Evolutionary conservation across 2,113 vertebrate genomes (phyloP).

Genomic region (Sialia sialis): DNA sequence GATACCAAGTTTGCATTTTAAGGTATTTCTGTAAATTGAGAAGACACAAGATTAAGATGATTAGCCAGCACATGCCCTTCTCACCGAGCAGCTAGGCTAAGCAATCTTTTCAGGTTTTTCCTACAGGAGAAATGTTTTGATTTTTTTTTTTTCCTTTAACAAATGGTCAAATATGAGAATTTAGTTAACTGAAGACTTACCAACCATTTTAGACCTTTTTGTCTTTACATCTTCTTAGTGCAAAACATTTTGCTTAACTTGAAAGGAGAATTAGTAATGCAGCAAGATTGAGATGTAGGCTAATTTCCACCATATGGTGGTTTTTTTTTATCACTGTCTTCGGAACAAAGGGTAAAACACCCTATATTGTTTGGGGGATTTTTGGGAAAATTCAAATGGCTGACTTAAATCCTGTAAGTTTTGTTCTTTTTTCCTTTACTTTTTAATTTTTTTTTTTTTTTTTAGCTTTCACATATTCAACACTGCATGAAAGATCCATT

Average conservation of each 20-base stretch:
- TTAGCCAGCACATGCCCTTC: background rate
- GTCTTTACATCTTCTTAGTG: background rate
- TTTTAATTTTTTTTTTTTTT: background rate
- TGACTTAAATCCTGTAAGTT: conserved; percentile 66
- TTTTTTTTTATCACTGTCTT: conserved; percentile 31
- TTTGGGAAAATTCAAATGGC: conserved; percentile 35
- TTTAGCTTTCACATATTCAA: conserved; percentile 67
- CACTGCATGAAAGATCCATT: conserved; percentile 74
- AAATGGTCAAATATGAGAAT: background rate
- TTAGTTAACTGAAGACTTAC: background rate
- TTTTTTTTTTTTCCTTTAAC: background rate
- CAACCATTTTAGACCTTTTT: background rate
- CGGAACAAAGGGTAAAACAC: conserved; percentile 57
- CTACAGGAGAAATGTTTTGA: background rate
- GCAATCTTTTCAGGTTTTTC: background rate
- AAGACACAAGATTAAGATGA: background rate
- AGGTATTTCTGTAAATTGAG: background rate
- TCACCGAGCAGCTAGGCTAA: background rate
- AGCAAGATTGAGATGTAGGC: conserved; percentile 2
- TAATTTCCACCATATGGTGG: conserved; percentile 47
- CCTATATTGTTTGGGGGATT: conserved; percentile 2
- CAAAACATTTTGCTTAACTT: background rate
- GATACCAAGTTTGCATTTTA: conserved; percentile 10
- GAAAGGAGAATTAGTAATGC: conserved; percentile 7
- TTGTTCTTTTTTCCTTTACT: conserved; percentile 18